Evolutionary conservation across 1,140 invertebrate genomes (phyloP), one percentile per base, ranked within the genome.

Genomic region (Druon quercuslanigerum): DNA sequence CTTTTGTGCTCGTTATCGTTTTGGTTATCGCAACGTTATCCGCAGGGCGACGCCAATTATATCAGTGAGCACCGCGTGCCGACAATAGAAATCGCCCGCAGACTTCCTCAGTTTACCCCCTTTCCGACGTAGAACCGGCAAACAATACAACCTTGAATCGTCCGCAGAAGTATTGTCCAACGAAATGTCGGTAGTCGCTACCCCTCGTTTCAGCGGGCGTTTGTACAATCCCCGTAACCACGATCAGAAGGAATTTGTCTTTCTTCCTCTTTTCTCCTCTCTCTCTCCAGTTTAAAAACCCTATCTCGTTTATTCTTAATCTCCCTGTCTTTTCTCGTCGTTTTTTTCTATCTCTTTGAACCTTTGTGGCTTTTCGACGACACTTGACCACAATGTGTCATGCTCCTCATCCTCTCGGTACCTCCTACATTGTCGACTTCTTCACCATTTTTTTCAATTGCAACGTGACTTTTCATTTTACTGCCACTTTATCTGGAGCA

Each of bases 1-100:
- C 76, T 83, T 81, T 79, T 83, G 79, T 78, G 77, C 56, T 71
- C 66, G 54, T 76, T 72, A 75, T 79, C 76, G 76, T 76, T 75
- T 73, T 79, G 79, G 82, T 83, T 81, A 81, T 79, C 78, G 71
- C 57, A 40, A 19, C 71, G 73, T 72, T 75, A 75, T 60, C 75
- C 79, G 76, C 14, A 19, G 73, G 73, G 73, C 74, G 54, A 76
- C 51, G 81, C 82, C 82, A 83, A 83, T 83, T 83, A 83, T 83
- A 76, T 46, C 56, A 46, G 20, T 72, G 70, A 76, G 46, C 52
- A 25, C 71, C 66, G 60, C 76, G 13, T 60, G 60, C 75, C 71
- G 66, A 77, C 79, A 78, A 77, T 83, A 81, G 77, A 79, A 82
- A 80, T 76, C 73, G 75, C 60, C 77, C 60, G 75, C 77, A 75